Base-by-base conservation (phyloP, 2,113 vertebrate species). In the Perccottus glenii region DNA sequence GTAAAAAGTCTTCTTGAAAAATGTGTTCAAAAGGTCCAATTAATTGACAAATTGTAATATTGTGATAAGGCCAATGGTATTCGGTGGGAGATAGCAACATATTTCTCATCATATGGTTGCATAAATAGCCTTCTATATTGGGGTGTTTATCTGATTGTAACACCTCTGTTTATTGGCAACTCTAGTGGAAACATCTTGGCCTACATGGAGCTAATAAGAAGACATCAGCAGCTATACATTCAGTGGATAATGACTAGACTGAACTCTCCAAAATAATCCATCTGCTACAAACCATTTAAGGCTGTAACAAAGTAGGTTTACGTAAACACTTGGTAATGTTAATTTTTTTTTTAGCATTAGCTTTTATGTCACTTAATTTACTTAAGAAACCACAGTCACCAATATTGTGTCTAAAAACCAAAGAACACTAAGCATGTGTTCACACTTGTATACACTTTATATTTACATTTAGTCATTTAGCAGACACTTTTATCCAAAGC, bases 131-230 rank as follows among this genome's bases (percentile, higher is more conserved):
- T 47, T 16, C 27, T 53, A 64, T 61, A 53, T 46, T 51, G 70
- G 27, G 12, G 32, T 53, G 51, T 64, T 75, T 70, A 56, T 70
- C 48, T 65, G 48, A 82, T 62, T 61, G 47, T 72, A 65, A 66
- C 50, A 72, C 77, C 52, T 71, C n/a, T 16, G 5, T 68, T 70
- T 80, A 77, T 51, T 73, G 58, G 70, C 70, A 87, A 61, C 44
- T 60, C 36, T 75, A 70, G 27, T 68, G 64, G 59, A 63, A 80
- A 81, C 60, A 64, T 70, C 73, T 73, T 66, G 69, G 42, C 55
- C 58, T 63, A 78, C 47, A 71, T 64, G 57, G 19, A 77, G 64
- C 48, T 73, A 83, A 80, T 73, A 61, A 72, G 70, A 70, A 52
- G 47, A 70, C 9, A 16, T 45, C n/a, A 64, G 50, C 53, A 85